phyloP scores from a whole-genome alignment of 2,888 invertebrate species.

The Drosophila conformis region DNA sequence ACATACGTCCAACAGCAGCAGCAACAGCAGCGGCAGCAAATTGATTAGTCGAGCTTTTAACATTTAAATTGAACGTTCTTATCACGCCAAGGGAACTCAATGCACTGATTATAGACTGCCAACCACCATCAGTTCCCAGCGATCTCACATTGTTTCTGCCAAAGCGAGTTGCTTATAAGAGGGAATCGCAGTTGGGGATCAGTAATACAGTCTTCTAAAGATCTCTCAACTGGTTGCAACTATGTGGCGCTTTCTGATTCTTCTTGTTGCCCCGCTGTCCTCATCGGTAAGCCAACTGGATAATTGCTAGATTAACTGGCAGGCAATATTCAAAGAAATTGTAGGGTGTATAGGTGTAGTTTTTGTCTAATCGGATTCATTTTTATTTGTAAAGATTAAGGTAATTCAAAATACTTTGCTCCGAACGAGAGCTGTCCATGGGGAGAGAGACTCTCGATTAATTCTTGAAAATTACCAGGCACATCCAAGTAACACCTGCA shows the following conservation, averaged over 20 bases:
- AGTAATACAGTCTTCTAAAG: constrained; percentile 10
- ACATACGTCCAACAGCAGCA: constrained; percentile 42
- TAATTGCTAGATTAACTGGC: not conserved
- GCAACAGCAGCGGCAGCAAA: constrained; percentile 12
- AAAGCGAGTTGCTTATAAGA: constrained; percentile 37
- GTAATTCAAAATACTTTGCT: not conserved
- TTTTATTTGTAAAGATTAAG: not conserved
- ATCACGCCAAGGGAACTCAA: constrained; percentile 47
- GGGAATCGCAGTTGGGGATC: not conserved
- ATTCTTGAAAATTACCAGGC: not conserved
- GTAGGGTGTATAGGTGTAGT: not conserved
- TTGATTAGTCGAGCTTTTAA: constrained; percentile 19
- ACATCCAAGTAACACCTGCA: not conserved
- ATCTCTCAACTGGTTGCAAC: constrained; percentile 12
- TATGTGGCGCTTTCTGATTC: constrained; percentile 44
- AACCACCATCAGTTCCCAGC: constrained; percentile 3
- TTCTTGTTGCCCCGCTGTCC: constrained; percentile 34
- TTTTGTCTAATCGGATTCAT: not conserved
- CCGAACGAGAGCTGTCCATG: not conserved
- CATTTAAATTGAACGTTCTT: constrained; percentile 49
- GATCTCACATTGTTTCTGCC: constrained; percentile 27
- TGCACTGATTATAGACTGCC: constrained; percentile 57
- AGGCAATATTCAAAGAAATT: not conserved
- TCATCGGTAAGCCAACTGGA: constrained; percentile 37
- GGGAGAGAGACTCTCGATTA: not conserved